Conservation (phyloP, 2,113 vertebrate species). For the Agelaius phoeniceus region DNA sequence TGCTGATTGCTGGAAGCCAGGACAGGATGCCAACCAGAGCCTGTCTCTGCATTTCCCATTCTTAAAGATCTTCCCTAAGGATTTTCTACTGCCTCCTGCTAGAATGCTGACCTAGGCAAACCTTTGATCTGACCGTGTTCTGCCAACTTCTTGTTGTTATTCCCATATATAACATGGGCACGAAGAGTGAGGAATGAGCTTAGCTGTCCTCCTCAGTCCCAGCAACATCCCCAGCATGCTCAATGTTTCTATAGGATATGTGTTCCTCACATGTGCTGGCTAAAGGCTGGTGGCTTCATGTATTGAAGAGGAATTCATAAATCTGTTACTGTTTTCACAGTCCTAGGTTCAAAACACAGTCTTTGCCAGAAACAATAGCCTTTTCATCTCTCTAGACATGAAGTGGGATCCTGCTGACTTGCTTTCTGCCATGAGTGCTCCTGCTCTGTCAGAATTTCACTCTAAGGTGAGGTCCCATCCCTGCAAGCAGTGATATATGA, state of each 20-base stretch:
- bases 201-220: background rate
- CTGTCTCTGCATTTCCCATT: constrained; percentile 21
- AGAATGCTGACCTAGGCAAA: background rate
- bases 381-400: background rate
- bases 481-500: background rate
- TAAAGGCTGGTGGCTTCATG: background rate
- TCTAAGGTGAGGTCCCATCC: background rate
- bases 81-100: background rate
- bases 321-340: background rate
- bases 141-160: background rate
- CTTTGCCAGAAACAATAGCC: constrained; percentile 26
- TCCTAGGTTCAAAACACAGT: background rate
- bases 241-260: background rate
- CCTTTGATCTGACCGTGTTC: background rate
- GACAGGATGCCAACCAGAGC: constrained; percentile 17
- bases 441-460: background rate
- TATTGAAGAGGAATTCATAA: background rate
- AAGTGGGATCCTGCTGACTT: background rate
- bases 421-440: background rate
- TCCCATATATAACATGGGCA: background rate
- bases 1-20: constrained; percentile 28
- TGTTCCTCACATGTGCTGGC: background rate
- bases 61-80: background rate
- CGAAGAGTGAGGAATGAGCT: background rate
- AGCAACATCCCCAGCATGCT: background rate